Conservation (phyloP, 2,888 invertebrate genomes). For the Caenorhabditis macrosperma region DNA sequence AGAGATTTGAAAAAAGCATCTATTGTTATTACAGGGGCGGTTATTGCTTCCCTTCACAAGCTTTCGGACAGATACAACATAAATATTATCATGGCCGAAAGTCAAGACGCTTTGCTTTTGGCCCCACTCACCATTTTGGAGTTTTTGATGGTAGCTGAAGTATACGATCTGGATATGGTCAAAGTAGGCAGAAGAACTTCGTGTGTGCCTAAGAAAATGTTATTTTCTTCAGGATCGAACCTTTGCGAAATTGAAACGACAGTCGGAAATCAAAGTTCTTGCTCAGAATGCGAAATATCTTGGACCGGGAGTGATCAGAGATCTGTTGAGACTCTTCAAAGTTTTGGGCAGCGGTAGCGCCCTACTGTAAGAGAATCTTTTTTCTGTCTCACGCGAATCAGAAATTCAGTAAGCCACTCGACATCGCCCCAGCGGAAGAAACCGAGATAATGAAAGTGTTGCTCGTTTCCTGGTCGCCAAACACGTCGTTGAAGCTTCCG, state of each 20-base stretch:
- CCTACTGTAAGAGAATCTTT: not conserved
- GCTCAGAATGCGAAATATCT: not conserved
- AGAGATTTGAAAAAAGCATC: not conserved
- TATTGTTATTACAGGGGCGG: not conserved
- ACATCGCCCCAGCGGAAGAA: not conserved
- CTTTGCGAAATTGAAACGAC: not conserved
- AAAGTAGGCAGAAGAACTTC: not conserved
- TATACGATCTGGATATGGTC: not conserved
- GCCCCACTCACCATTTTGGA: not conserved
- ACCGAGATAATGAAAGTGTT: not conserved
- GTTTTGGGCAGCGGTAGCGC: too few species aligned
- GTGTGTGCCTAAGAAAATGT: not conserved
- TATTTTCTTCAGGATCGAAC: not conserved
- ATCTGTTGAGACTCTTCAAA: not conserved
- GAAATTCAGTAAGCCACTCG: too few species aligned
- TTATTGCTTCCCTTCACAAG: not conserved
- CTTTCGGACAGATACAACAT: not conserved
- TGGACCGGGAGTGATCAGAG: not conserved
- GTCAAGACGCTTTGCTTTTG: not conserved
- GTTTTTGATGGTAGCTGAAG: conserved; percentile 1
- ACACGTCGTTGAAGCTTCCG: not conserved
- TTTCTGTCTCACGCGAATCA: too few species aligned
- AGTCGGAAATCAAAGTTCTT: not conserved
- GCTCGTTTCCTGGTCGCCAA: not conserved
- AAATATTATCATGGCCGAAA: too few species aligned